Evolutionary conservation across 1,140 invertebrate species (phyloP).

Genomic region (Euura lappo): DNA sequence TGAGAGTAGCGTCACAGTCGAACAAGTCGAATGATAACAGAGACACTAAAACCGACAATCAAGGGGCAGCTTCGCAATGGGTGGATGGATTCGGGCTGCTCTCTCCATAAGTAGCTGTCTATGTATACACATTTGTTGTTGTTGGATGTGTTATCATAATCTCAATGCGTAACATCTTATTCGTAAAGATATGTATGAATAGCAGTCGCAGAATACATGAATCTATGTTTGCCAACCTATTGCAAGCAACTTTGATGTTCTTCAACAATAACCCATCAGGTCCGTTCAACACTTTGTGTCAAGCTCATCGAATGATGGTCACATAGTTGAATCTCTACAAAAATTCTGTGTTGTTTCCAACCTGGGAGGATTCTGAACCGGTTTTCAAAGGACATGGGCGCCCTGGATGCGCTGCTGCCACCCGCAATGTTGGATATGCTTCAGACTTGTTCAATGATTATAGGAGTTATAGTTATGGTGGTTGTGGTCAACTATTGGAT

Average conservation of each 20-base stretch:
- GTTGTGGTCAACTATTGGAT: slow-evolving; percentile 66
- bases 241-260: slow-evolving; percentile 81
- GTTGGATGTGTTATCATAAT: slow-evolving; percentile 58
- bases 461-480: slow-evolving; percentile 62
- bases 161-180: slow-evolving; percentile 68
- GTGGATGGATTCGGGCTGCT: slow-evolving; percentile 43
- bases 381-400: slow-evolving; percentile 83
- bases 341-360: not conserved
- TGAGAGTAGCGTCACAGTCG: slow-evolving; percentile 27
- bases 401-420: slow-evolving; percentile 82
- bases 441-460: slow-evolving; percentile 57
- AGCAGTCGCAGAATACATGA: slow-evolving; percentile 82
- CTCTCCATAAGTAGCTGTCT: slow-evolving; percentile 40
- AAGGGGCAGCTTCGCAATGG: not conserved
- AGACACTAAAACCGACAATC: too few species aligned
- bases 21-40: too few species aligned
- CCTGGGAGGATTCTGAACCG: slow-evolving; percentile 76
- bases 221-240: slow-evolving; percentile 79
- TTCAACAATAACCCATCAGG: slow-evolving; percentile 85
- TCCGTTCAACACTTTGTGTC: slow-evolving; percentile 33
- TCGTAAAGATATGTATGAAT: slow-evolving; percentile 82
- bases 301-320: too few species aligned
- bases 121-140: slow-evolving; percentile 54
- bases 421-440: slow-evolving; percentile 69
- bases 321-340: too few species aligned